Conservation (phyloP, 2,888 invertebrate species). For the Strigamia maritima region DNA sequence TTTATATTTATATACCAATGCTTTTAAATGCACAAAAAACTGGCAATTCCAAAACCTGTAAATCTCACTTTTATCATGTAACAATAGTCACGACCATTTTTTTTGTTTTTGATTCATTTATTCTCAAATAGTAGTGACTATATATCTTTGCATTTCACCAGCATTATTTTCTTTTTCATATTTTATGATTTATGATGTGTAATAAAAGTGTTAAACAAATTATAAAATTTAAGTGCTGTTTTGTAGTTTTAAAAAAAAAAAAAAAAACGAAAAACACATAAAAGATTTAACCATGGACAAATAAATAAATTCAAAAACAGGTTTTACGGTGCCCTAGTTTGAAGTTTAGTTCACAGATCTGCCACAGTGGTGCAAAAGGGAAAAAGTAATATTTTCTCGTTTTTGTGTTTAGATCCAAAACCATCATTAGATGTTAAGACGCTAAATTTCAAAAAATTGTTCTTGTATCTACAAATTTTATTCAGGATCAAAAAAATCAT, state of each 20-base stretch:
- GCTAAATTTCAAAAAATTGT: too few species aligned
- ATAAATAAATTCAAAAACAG: background rate
- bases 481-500: too few species aligned
- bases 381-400: background rate
- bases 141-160: background rate
- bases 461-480: too few species aligned
- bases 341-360: background rate
- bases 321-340: background rate
- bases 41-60: background rate
- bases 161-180: background rate
- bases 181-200: background rate
- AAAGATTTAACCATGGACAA: background rate
- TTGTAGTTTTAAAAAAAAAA: too few species aligned
- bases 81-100: background rate
- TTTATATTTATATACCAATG: slow-evolving; percentile 10
- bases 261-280: background rate
- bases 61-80: background rate
- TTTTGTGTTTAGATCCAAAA: background rate
- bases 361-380: background rate
- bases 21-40: background rate
- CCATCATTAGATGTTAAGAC: too few species aligned
- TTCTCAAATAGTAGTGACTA: too few species aligned
- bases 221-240: background rate
- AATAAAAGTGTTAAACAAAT: background rate
- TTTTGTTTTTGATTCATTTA: background rate